Evolutionary conservation across 2,797 vertebrate species (phyloP).

Genomic region (Columba guinea): DNA sequence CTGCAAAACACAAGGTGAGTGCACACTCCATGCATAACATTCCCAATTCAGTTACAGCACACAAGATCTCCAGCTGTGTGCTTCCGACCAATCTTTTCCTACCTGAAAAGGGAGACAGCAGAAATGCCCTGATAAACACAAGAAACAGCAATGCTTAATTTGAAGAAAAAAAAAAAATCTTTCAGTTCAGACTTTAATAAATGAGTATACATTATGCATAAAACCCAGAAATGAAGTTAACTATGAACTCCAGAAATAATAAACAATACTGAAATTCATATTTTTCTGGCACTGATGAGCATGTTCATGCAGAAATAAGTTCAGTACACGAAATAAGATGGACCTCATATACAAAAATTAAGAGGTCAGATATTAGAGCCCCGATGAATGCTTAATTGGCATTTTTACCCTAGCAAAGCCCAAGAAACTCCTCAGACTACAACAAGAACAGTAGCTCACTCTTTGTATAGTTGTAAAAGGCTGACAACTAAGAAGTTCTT

Average conservation of each 20-base stretch:
- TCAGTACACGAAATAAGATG: neutral
- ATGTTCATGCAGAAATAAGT: neutral
- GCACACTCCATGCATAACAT: accelerated
- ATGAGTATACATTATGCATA: accelerated
- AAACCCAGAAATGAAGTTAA: neutral
- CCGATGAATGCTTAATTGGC: neutral
- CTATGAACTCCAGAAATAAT: neutral
- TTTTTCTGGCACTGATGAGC: neutral
- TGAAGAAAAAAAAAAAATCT: neutral
- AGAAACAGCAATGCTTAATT: neutral
- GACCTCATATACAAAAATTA: neutral
- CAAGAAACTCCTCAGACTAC: neutral
- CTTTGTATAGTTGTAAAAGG: neutral
- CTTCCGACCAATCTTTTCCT: neutral
- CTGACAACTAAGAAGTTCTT: neutral
- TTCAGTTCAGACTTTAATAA: neutral
- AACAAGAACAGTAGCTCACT: neutral
- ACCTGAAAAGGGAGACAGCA: neutral
- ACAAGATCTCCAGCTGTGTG: neutral
- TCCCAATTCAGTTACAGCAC: neutral
- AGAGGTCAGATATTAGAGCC: neutral
- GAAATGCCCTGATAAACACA: neutral
- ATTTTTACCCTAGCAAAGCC: neutral
- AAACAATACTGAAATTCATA: neutral
- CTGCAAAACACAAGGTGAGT: conserved; percentile 56